Percentiles rank a stretch among this genome's conserved stretches.
phyloP scores from a whole-genome alignment of 2,113 vertebrate genomes.

The Lagopus muta region DNA sequence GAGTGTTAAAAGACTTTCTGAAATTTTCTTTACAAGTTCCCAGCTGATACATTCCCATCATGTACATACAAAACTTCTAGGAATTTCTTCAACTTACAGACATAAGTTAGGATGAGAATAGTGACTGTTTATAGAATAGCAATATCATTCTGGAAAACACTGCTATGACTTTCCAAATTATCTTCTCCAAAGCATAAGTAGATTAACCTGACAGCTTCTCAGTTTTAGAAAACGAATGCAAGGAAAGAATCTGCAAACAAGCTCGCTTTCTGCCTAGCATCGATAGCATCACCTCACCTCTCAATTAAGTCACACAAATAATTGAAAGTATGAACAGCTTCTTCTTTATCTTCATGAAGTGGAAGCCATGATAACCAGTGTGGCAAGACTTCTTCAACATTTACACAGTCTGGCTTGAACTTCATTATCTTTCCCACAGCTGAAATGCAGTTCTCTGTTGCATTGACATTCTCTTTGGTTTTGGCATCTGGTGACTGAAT shows the following conservation, averaged over 20 bases:
- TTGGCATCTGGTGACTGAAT: slow-evolving; percentile 93
- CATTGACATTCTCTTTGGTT: slow-evolving; percentile 96
- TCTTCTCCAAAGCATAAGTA: not conserved
- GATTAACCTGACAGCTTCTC: not conserved
- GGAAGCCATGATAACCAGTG: slow-evolving; percentile 99
- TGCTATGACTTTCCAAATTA: not conserved
- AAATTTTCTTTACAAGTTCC: not conserved
- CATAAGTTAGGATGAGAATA: not conserved
- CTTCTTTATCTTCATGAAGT: slow-evolving; percentile 97
- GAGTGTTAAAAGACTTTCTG: not conserved
- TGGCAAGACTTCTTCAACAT: slow-evolving; percentile 91
- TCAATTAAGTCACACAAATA: slow-evolving; percentile 98
- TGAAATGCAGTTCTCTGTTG: slow-evolving; percentile 99
- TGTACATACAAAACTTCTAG: not conserved
- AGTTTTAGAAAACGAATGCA: not conserved
- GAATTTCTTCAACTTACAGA: not conserved
- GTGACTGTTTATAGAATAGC: not conserved
- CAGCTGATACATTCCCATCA: not conserved
- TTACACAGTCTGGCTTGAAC: slow-evolving; percentile 93
- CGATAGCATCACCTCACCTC: slow-evolving; percentile 78
- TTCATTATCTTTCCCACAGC: slow-evolving; percentile 97
- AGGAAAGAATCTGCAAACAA: not conserved
- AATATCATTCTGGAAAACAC: not conserved
- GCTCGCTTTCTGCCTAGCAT: not conserved
- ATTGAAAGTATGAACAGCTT: slow-evolving; percentile 95